Percentiles rank a stretch among this genome's conserved stretches.
phyloP scores from a whole-genome alignment of 2,797 vertebrate species.

The Chaetophractus vellerosus region DNA sequence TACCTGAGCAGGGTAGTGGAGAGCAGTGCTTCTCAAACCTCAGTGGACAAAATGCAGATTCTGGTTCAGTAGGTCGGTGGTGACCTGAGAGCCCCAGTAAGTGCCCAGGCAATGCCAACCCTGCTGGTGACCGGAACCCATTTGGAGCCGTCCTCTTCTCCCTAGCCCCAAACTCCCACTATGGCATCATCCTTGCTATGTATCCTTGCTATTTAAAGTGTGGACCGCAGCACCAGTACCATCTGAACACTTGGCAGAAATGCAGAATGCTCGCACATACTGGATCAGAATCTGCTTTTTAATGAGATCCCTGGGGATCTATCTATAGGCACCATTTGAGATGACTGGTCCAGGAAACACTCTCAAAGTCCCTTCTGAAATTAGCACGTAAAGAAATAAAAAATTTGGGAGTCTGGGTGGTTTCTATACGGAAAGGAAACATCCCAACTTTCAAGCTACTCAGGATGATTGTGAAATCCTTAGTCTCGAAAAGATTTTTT shows the following conservation, averaged over 20 bases:
- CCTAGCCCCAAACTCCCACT: neutral
- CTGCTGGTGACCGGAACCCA: neutral
- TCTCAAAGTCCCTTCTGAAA: neutral
- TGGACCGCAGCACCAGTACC: neutral
- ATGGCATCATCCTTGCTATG: neutral
- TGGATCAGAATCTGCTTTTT: neutral
- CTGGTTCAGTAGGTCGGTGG: neutral
- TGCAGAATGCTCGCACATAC: neutral
- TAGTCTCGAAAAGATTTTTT: neutral
- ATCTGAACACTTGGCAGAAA: neutral
- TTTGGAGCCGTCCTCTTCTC: neutral
- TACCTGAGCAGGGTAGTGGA: neutral
- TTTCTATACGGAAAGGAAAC: conserved; percentile 8
- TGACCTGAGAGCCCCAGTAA: neutral
- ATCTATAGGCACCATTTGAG: neutral
- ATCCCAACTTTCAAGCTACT: neutral
- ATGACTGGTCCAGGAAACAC: neutral
- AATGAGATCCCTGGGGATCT: neutral
- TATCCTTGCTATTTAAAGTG: neutral
- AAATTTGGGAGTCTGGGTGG: neutral
- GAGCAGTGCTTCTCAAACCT: neutral
- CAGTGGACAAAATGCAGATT: neutral
- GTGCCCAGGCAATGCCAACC: neutral
- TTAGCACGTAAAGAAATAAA: neutral
- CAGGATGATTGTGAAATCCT: neutral